Conservation (phyloP, 2,888 invertebrate species). For the Leptinotarsa haldemani region DNA sequence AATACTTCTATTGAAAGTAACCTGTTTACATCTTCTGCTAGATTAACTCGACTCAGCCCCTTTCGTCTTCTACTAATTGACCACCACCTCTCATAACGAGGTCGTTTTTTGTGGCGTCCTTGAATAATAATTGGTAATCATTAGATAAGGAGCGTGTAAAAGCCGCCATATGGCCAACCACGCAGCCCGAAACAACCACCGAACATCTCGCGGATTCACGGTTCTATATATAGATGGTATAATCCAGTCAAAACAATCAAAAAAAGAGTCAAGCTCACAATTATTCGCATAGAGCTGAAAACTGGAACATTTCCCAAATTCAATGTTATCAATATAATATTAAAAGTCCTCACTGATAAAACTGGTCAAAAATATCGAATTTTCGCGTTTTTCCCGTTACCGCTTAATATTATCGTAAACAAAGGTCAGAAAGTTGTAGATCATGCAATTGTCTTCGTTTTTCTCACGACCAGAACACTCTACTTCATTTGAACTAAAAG, state of each 20-base stretch:
- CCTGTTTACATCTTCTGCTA: neutral
- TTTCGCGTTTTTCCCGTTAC: too few relatives aligned
- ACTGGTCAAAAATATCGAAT: too few relatives aligned
- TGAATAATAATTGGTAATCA: slow-evolving; percentile 21
- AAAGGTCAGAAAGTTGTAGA: too few relatives aligned
- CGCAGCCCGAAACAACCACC: slow-evolving; percentile 38
- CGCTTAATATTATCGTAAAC: too few relatives aligned
- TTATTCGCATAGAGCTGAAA: too few relatives aligned
- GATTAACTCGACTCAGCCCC: neutral
- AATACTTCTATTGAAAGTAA: neutral
- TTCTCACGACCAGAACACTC: too few relatives aligned
- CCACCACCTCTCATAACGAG: slow-evolving; percentile 19
- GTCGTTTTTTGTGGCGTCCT: slow-evolving; percentile 25
- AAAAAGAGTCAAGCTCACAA: neutral
- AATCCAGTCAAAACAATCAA: slow-evolving; percentile 2
- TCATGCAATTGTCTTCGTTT: too few relatives aligned
- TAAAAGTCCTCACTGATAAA: too few relatives aligned
- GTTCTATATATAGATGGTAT: slow-evolving; percentile 39
- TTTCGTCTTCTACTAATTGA: neutral
- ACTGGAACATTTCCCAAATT: too few relatives aligned
- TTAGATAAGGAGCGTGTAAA: slow-evolving; percentile 27
- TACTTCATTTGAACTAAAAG: too few relatives aligned
- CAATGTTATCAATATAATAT: too few relatives aligned
- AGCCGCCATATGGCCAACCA: slow-evolving; percentile 27
- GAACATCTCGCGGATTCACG: slow-evolving; percentile 34